A percentile compares a stretch with the other conserved stretches of the same genome.
Evolutionary conservation across 2,113 vertebrate species (phyloP).

Genomic region (Odobenus rosmarus): DNA sequence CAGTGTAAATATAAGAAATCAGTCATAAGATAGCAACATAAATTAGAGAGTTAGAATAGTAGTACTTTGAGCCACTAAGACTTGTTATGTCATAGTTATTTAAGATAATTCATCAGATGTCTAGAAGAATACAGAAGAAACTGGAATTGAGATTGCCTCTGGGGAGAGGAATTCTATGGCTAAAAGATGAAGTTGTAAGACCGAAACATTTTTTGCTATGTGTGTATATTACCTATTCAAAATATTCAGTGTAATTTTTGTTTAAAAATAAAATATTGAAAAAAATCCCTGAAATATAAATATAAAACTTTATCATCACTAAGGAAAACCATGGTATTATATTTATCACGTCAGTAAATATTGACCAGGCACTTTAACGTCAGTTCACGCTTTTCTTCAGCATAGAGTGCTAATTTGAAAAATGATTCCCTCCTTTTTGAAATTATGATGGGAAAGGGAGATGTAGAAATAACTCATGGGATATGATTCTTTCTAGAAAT

Average conservation of each 20-base stretch:
- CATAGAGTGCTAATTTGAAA: neutral
- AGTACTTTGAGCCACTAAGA: neutral
- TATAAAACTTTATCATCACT: neutral
- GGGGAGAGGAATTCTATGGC: neutral
- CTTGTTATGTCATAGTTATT: neutral
- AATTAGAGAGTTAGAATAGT: neutral
- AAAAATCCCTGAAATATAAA: neutral
- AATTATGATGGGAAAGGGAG: neutral
- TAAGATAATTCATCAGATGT: neutral
- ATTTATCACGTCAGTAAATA: neutral
- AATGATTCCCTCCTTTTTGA: neutral
- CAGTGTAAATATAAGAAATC: neutral
- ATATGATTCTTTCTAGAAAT: neutral
- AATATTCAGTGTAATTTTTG: slow-evolving; percentile 16
- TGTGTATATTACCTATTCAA: neutral
- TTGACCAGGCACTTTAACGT: neutral
- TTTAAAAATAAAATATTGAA: slow-evolving; percentile 18
- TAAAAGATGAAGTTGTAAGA: neutral
- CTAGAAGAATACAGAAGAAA: neutral
- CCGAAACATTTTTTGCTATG: neutral
- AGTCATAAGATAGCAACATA: neutral
- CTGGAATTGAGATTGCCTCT: neutral
- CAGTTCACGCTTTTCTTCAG: neutral
- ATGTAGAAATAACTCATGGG: neutral
- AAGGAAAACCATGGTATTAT: neutral